phyloP scores from a whole-genome alignment of 2,888 invertebrate genomes.

The Omphaloscelis lunosa region DNA sequence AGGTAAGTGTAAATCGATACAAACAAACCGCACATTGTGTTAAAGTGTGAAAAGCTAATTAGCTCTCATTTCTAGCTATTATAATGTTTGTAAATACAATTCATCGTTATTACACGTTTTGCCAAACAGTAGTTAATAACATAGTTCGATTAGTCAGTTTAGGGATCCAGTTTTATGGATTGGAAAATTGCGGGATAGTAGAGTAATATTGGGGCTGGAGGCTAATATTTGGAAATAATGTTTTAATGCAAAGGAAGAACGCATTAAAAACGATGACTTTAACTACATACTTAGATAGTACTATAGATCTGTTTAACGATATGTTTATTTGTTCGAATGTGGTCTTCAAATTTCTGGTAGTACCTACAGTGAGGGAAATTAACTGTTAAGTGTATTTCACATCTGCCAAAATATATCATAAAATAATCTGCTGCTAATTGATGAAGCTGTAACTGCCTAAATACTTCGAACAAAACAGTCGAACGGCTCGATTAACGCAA shows the following conservation, averaged over 20 bases:
- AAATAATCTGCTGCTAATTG: not conserved
- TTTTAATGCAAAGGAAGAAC: not conserved
- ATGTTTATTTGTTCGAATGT: not conserved
- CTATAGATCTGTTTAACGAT: too few relatives aligned
- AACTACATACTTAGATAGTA: too few relatives aligned
- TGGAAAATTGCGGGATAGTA: slow-evolving; percentile 3
- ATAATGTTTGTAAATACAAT: slow-evolving; percentile 34
- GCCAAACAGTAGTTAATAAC: slow-evolving; percentile 36
- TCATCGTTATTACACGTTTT: slow-evolving; percentile 37
- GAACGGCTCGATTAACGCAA: not conserved
- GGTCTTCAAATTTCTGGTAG: not conserved
- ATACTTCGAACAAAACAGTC: slow-evolving; percentile 6
- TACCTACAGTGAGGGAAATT: too few relatives aligned
- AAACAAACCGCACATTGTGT: slow-evolving; percentile 37
- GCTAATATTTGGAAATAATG: slow-evolving; percentile 24
- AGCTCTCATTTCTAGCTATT: slow-evolving; percentile 36
- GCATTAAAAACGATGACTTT: not conserved
- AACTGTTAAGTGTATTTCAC: too few relatives aligned
- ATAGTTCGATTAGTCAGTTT: slow-evolving; percentile 27
- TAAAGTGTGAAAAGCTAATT: slow-evolving; percentile 52
- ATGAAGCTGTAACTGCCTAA: not conserved
- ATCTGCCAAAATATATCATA: not conserved
- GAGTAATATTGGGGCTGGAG: too few relatives aligned
- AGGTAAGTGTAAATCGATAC: slow-evolving; percentile 27
- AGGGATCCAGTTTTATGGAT: slow-evolving; percentile 1